Evolutionary conservation across 2,888 invertebrate species (phyloP).

Genomic region (Glyphotaelius pellucidus): DNA sequence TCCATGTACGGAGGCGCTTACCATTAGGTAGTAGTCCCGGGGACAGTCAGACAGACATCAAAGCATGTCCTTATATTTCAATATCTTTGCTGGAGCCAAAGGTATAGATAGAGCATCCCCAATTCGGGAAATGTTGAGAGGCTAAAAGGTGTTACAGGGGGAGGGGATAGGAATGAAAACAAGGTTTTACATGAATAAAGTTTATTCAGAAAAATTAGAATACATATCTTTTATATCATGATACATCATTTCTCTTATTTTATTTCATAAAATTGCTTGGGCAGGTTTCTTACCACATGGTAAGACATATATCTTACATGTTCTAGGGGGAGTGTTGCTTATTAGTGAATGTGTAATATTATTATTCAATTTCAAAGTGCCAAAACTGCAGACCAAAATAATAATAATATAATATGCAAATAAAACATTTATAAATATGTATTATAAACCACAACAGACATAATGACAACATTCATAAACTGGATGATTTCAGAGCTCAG

Average conservation of each 20-base stretch:
- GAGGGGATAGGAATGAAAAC: not conserved
- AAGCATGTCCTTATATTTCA: no score
- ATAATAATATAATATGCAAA: not conserved
- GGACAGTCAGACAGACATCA: no score
- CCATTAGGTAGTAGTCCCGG: no score
- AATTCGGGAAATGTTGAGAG: not conserved
- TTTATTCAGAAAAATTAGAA: conserved; percentile 65
- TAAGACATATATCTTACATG: conserved; percentile 6
- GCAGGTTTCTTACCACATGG: conserved; percentile 59
- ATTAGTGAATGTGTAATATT: not conserved
- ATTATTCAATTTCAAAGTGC: conserved; percentile 46
- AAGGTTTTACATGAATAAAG: conserved; percentile 58
- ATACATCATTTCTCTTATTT: conserved; percentile 58
- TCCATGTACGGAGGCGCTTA: no score
- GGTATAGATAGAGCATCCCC: no score
- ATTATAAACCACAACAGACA: not conserved
- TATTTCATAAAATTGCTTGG: conserved; percentile 64
- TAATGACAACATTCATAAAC: not conserved
- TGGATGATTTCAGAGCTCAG: not conserved
- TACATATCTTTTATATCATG: conserved; percentile 61
- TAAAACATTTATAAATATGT: not conserved
- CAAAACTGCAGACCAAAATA: conserved; percentile 37
- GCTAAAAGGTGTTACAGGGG: not conserved
- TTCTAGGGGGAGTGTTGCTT: conserved; percentile 18
- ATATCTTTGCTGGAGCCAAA: no score